These are phyloP conservation scores for Heliconius himera DNA, from an alignment of 1,140 invertebrate species.

Conservation along the genomic window DNA sequence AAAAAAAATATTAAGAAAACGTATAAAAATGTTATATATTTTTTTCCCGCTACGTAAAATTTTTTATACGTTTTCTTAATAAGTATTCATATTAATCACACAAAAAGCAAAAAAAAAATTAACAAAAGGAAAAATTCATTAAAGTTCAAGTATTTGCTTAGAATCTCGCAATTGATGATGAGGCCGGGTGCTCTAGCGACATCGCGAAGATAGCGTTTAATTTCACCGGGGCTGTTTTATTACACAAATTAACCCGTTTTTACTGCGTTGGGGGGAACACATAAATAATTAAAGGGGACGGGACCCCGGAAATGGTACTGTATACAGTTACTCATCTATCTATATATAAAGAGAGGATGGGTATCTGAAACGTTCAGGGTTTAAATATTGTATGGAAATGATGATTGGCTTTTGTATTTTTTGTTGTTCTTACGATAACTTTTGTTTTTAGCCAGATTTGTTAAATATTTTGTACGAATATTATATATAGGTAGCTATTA, in stretches of 20 bases:
- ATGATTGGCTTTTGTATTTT: background rate
- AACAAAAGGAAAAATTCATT: conserved; percentile 65
- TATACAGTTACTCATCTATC: background rate
- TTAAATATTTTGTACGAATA: too few relatives aligned
- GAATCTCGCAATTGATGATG: conserved; percentile 52
- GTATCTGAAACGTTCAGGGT: background rate
- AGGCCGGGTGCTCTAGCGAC: conserved; percentile 46
- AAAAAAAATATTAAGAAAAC: too few relatives aligned
- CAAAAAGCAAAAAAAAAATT: conserved; percentile 45
- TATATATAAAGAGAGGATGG: background rate
- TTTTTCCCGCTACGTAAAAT: too few relatives aligned
- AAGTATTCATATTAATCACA: conserved; percentile 26
- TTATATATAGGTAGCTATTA: too few relatives aligned
- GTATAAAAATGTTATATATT: too few relatives aligned
- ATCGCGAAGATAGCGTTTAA: conserved; percentile 59
- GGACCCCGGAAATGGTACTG: conserved; percentile 28
- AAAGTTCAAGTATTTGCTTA: conserved; percentile 61
- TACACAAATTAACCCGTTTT: conserved; percentile 66
- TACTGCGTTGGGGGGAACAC: conserved; percentile 49
- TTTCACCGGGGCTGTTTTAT: conserved; percentile 60
- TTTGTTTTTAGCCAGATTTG: background rate
- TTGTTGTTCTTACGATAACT: too few relatives aligned
- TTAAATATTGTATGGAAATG: background rate
- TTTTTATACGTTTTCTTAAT: too few relatives aligned
- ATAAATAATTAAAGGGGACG: conserved; percentile 54